Base-by-base conservation (phyloP, 2,797 vertebrate genomes). In the Loris lydekkerianus region DNA sequence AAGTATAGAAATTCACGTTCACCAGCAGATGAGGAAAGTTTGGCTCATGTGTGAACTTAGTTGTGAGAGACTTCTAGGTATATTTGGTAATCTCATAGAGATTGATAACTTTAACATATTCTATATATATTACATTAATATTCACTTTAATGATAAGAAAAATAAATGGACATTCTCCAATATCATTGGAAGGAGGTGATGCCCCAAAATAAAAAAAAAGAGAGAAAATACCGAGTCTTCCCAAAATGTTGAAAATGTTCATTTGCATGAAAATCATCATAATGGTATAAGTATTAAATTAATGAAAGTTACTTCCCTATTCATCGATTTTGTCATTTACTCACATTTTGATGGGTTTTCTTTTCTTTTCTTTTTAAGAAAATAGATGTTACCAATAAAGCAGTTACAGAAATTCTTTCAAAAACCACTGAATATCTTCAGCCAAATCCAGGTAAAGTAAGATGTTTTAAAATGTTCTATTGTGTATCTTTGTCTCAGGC, bases 361-460 rank as follows among this genome's bases (percentile, higher is more conserved):
- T 82, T 91, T 58, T 49, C 46, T 27, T 95, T 97, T 97, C 18
- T 96, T 76, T 98, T 98, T 53, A 98, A 99, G 99, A 99, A 99
- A 99, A 99, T 99, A 70, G 99, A 99, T 15, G 96, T 99, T 96
- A 99, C 99, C 97, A 99, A 98, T 98, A 99, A 99, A 98, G 99
- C 99, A 5, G 98, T 99, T 93, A 98, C 99, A 1, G 99, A 99
- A 86, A 99, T 99, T 78, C 97, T 99, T 83, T 99, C 99, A 60
- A 99, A 99, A 99, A 99, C 99, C 93, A 99, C 99, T 0, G 99
- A 99, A 83, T 99, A 99, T 97, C 99, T 99, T 77, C 99, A 99
- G 97, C 99, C 99, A n/a, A 99, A 99, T 98, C 99, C 99, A 99
- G 99, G 99, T 99, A 99, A 97, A 93, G 49, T 77, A 65, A 73